Percentiles rank a stretch among this genome's conserved stretches.
phyloP scores from a whole-genome alignment of 2,888 invertebrate genomes.

The Callyntrura guangdongensis region DNA sequence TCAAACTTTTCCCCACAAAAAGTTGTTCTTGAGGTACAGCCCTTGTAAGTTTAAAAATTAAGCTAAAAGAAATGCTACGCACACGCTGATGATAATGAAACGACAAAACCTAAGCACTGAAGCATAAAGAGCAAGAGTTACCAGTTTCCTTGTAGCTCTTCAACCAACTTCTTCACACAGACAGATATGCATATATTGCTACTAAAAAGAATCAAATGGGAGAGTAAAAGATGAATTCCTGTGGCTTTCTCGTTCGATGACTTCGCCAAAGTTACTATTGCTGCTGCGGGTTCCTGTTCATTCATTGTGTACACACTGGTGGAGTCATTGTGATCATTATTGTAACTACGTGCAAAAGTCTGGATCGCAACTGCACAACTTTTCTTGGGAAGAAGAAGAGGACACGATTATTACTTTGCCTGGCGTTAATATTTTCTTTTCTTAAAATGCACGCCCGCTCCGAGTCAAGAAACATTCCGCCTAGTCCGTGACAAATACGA shows the following conservation, averaged over 20 bases:
- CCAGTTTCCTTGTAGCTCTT: neutral
- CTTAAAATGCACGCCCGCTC: neutral
- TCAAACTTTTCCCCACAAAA: too few species aligned
- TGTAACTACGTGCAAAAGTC: neutral
- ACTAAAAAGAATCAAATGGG: neutral
- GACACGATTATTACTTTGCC: neutral
- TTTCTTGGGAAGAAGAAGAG: neutral
- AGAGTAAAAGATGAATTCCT: slow-evolving; percentile 41
- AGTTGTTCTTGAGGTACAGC: too few species aligned
- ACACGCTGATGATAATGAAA: neutral
- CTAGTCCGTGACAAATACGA: slow-evolving; percentile 27
- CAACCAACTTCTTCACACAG: neutral
- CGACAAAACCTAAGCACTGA: slow-evolving; percentile 13
- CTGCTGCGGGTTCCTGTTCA: neutral
- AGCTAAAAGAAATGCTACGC: too few species aligned
- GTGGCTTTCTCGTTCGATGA: slow-evolving; percentile 36
- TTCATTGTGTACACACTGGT: neutral
- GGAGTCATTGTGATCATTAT: neutral
- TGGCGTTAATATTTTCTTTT: neutral
- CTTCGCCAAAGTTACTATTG: neutral
- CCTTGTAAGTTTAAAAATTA: too few species aligned
- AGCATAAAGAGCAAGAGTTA: slow-evolving; percentile 10
- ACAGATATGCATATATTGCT: neutral
- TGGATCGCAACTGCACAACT: neutral
- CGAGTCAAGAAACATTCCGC: neutral